These are phyloP conservation scores for Salticus scenicus DNA, from an alignment of 2,888 invertebrate genomes.

Conservation along the genomic window DNA sequence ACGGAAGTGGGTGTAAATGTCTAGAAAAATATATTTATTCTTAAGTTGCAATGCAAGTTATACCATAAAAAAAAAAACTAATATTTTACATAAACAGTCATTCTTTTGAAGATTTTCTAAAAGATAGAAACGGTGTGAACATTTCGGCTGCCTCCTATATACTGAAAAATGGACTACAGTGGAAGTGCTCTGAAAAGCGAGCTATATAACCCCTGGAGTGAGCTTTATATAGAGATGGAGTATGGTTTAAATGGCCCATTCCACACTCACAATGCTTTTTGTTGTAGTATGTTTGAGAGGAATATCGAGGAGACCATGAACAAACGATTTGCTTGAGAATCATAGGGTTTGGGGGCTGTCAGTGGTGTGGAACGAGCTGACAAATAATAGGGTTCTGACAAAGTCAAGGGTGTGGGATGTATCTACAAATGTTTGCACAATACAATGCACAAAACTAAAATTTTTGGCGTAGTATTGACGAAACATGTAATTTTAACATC, in stretches of 20 bases:
- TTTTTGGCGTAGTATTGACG: no score
- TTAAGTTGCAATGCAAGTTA: no score
- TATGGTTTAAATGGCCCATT: conserved; percentile 10
- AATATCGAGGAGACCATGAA: neutral
- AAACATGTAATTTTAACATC: no score
- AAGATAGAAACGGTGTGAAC: no score
- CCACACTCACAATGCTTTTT: neutral
- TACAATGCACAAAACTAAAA: no score
- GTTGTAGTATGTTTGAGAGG: neutral
- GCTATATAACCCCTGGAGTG: neutral
- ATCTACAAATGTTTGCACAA: no score
- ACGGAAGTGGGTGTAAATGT: no score
- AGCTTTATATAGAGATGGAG: neutral
- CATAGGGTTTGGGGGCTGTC: neutral
- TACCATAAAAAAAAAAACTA: no score
- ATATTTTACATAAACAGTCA: no score
- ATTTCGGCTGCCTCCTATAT: no score
- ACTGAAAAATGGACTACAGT: neutral
- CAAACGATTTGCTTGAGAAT: neutral
- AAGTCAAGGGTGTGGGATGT: neutral
- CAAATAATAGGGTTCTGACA: neutral
- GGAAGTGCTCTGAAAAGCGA: neutral
- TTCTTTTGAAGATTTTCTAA: no score
- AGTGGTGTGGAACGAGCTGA: neutral
- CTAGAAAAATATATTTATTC: no score